Percentiles rank a stretch among this genome's conserved stretches.
Evolutionary conservation across 2,797 vertebrate genomes (phyloP).

Genomic region (Sardinella longiceps): DNA sequence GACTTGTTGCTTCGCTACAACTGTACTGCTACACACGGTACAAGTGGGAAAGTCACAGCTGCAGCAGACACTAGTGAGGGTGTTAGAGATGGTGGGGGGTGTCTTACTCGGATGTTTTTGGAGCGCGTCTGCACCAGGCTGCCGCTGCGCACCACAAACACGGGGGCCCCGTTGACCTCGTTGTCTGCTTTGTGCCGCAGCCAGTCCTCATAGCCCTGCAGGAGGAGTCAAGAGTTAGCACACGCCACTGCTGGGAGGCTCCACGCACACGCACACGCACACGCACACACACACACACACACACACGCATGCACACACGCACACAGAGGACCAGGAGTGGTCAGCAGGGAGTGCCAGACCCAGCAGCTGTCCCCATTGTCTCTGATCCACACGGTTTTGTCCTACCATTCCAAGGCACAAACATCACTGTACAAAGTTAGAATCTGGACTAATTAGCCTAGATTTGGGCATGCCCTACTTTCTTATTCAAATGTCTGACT

Average conservation of each 20-base stretch:
- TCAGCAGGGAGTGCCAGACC: not conserved
- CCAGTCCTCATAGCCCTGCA: conserved; percentile 97
- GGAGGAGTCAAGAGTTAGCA: not conserved
- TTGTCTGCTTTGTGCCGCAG: conserved; percentile 97
- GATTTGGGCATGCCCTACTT: not conserved
- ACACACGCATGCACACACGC: no score
- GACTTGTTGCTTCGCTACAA: not conserved
- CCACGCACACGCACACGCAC: no score
- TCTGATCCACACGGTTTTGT: not conserved
- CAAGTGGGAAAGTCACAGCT: no score
- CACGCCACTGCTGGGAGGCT: not conserved
- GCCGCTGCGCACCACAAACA: conserved; percentile 96
- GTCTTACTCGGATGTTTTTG: conserved; percentile 93
- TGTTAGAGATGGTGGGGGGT: not conserved
- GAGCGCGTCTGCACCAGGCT: conserved; percentile 97
- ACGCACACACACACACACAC: no score
- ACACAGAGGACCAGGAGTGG: not conserved
- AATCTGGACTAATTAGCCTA: not conserved
- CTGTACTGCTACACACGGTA: not conserved
- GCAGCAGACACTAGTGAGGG: no score
- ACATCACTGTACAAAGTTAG: not conserved
- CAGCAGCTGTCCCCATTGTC: not conserved
- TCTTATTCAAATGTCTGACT: not conserved
- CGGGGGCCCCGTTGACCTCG: conserved; percentile 95
- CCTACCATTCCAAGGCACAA: not conserved